Base-by-base conservation (phyloP, 2,113 vertebrate genomes). In the Pygoscelis adeliae region DNA sequence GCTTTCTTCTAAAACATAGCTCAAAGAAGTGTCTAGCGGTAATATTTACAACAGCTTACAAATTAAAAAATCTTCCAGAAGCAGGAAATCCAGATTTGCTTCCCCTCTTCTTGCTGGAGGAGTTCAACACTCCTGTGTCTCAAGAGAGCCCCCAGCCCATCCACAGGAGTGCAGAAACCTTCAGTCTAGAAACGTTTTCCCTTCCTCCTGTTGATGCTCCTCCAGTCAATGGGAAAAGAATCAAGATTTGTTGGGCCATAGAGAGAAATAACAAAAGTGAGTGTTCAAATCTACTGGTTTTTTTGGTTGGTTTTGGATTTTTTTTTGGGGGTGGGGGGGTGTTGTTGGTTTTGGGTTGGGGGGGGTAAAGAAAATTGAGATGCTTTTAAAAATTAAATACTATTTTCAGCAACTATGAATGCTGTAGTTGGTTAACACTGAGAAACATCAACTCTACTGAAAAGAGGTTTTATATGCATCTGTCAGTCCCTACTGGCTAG, bases 81-180 rank as follows among this genome's bases (percentile, higher is more conserved):
- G 47, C 42, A 84, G 32, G 26, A 95, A 84, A 84, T 25, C 1
- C 13, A 5, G 13, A 38, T 84, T 74, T 87, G 4, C 18, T 77
- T 73, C 15, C 32, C 14, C 19, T 61, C 9, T 55, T 73, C 22
- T 42, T 62, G 9, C 38, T 58, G 76, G 3, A 11, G 3, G 22
- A 46, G 16, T 82, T 90, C 44, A 76, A 55, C 82, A 47, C 12
- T 50, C 25, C 2, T 2, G 14, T 25, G n/a, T 50, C 36, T 88
- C 38, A 71, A 74, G 30, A 49, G 34, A 82, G 3, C 3, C 25
- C 2, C 21, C 1, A 0, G 2, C 66, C 66, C 40, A 32, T 19
- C 58, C 53, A 42, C 1, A 29, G 27, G 19, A 88, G 15, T 12
- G 12, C 72, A 89, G 50, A 87, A 61, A 77, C 5, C 9, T 86